phyloP scores from a whole-genome alignment of 2,797 vertebrate species.

The Melanotaenia boesemani region DNA sequence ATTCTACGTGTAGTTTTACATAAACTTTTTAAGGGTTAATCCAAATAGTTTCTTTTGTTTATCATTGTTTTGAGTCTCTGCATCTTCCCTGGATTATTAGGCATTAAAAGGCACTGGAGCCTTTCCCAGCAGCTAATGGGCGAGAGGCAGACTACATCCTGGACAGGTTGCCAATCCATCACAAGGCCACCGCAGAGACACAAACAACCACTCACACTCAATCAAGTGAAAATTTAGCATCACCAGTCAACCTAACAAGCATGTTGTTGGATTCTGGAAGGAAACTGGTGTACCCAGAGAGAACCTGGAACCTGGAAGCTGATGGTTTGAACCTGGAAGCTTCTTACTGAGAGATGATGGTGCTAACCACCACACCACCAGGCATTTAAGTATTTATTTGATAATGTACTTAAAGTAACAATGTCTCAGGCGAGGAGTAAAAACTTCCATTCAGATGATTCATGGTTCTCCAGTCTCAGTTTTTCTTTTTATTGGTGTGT shows the following conservation, averaged over 20 bases:
- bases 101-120: background rate
- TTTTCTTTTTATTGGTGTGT: too few species aligned
- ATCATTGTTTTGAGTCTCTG: background rate
- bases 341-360: too few species aligned
- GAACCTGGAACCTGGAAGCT: too few species aligned
- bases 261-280: background rate
- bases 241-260: background rate
- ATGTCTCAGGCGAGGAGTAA: too few species aligned
- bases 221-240: background rate
- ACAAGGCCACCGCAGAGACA: background rate
- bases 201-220: background rate
- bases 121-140: background rate
- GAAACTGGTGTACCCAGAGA: background rate
- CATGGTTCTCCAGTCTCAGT: too few species aligned
- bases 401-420: too few species aligned
- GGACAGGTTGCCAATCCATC: background rate
- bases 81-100: background rate
- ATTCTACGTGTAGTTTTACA: too few species aligned
- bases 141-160: background rate
- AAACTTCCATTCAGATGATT: too few species aligned
- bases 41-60: background rate
- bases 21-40: background rate
- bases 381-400: too few species aligned
- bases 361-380: too few species aligned
- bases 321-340: too few species aligned